Percentiles rank a stretch among this genome's conserved stretches.
Evolutionary conservation across 2,888 invertebrate genomes (phyloP).

Genomic region (Cepaea hortensis): DNA sequence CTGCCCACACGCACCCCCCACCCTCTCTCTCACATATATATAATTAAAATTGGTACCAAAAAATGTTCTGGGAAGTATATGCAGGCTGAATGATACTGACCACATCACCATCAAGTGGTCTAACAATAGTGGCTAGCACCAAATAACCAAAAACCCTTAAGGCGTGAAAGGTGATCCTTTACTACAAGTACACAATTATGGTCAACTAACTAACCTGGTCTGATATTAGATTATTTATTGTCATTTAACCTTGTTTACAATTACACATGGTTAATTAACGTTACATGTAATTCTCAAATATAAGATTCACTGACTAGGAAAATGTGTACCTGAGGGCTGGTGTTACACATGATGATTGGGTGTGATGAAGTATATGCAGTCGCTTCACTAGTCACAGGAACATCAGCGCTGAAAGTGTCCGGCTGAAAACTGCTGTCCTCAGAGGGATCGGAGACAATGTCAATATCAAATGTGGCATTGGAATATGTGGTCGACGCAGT

Average conservation of each 20-base stretch:
- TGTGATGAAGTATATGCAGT: slow-evolving; percentile 17
- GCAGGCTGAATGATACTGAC: too few species aligned
- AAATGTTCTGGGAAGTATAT: too few species aligned
- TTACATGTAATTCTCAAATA: not conserved
- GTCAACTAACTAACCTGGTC: too few species aligned
- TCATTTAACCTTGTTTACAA: not conserved
- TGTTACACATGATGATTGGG: not conserved
- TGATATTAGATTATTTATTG: too few species aligned
- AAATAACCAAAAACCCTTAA: too few species aligned
- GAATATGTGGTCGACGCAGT: not conserved
- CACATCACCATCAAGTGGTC: too few species aligned
- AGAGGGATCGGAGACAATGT: slow-evolving; percentile 9
- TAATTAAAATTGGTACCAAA: too few species aligned
- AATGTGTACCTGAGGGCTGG: not conserved
- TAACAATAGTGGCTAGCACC: too few species aligned
- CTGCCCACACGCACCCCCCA: too few species aligned
- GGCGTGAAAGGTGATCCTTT: too few species aligned
- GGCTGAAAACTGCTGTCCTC: slow-evolving; percentile 21
- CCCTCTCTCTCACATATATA: too few species aligned
- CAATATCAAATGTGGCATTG: slow-evolving; percentile 6
- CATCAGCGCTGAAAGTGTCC: slow-evolving; percentile 11
- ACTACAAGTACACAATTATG: too few species aligned
- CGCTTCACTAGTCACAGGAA: not conserved
- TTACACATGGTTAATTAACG: not conserved
- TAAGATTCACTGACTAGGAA: not conserved